phyloP scores from a whole-genome alignment of 1,140 invertebrate species.

The Hylaeus volcanicus region DNA sequence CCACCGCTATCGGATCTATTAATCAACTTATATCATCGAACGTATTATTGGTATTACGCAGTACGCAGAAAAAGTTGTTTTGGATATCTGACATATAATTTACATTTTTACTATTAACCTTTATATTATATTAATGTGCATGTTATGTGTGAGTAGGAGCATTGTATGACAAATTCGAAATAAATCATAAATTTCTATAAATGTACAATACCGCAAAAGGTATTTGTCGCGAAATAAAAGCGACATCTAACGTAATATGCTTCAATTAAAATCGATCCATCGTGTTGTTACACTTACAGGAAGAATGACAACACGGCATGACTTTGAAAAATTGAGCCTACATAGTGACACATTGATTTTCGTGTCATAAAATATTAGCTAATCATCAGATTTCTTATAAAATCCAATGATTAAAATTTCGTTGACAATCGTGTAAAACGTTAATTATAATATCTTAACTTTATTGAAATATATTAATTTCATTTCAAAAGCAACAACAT shows the following conservation, averaged over 20 bases:
- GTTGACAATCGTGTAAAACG: background rate
- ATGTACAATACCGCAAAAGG: background rate
- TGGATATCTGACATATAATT: background rate
- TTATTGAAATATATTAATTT: background rate
- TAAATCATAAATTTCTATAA: background rate
- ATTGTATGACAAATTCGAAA: background rate
- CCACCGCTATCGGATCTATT: background rate
- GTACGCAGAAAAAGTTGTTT: background rate
- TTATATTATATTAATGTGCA: too few relatives aligned
- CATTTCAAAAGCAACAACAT: too few relatives aligned
- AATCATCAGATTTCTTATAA: too few relatives aligned
- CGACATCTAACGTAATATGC: slow-evolving; percentile 12
- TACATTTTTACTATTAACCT: background rate
- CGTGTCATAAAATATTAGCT: background rate
- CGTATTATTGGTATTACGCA: background rate
- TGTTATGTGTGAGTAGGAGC: too few relatives aligned
- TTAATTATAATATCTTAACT: background rate
- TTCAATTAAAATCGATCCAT: background rate
- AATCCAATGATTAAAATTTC: background rate
- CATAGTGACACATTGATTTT: slow-evolving; percentile 1
- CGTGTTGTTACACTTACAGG: background rate
- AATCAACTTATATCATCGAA: background rate
- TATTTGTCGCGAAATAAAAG: background rate
- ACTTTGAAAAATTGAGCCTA: slow-evolving; percentile 50
- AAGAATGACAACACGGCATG: slow-evolving; percentile 48